Percentiles rank a stretch among this genome's conserved stretches.
Conservation (phyloP, 2,888 invertebrate species). For the Epirrita christyi region DNA sequence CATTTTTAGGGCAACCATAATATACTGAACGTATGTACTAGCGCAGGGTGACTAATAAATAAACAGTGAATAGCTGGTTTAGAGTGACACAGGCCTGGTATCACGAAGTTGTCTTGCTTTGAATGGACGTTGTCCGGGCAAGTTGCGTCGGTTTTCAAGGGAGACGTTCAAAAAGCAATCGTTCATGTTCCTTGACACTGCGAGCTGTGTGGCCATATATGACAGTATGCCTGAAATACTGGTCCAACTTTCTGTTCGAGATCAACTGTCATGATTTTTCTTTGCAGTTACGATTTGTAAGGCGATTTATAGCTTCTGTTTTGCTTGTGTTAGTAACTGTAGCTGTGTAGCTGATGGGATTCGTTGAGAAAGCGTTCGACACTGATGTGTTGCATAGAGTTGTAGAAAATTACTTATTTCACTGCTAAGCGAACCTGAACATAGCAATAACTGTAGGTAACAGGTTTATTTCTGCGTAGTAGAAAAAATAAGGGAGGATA, state of each 20-base stretch:
- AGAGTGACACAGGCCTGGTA: constrained; percentile 29
- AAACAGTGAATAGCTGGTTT: neutral
- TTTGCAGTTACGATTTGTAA: constrained; percentile 4
- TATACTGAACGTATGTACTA: too few relatives aligned
- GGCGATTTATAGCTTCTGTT: constrained; percentile 4
- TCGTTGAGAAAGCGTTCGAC: too few relatives aligned
- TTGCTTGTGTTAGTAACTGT: neutral
- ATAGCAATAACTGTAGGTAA: too few relatives aligned
- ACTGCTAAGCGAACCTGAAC: too few relatives aligned
- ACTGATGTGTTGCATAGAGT: too few relatives aligned
- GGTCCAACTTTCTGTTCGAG: constrained; percentile 20
- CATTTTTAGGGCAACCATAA: too few relatives aligned
- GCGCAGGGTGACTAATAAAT: too few relatives aligned
- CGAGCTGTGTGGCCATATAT: constrained; percentile 57
- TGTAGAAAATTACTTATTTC: too few relatives aligned
- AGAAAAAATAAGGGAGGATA: too few relatives aligned
- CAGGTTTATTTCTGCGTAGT: too few relatives aligned
- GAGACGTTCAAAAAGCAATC: constrained; percentile 63
- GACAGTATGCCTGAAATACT: constrained; percentile 31
- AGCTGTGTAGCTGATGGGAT: too few relatives aligned
- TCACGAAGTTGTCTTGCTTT: constrained; percentile 56
- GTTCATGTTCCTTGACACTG: constrained; percentile 65
- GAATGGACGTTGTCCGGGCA: constrained; percentile 54
- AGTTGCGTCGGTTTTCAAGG: constrained; percentile 38
- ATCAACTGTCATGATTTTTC: constrained; percentile 19